Conservation (phyloP, 2,797 vertebrate species). For the Typhlichthys subterraneus region DNA sequence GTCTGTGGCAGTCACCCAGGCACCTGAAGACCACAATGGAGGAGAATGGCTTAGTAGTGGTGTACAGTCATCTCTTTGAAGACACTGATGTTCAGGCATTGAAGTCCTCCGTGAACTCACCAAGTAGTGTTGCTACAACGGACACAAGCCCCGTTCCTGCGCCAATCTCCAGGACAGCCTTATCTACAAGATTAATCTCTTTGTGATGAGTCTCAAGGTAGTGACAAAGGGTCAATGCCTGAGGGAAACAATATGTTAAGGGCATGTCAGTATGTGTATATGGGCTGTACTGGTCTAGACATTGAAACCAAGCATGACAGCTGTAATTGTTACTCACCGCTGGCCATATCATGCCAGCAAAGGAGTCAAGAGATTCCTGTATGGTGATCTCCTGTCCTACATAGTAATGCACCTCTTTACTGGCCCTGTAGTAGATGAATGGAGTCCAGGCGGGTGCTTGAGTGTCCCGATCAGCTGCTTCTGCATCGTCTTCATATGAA, state of each 20-base stretch:
- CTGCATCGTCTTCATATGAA: not conserved
- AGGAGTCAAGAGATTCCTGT: conserved; percentile 85
- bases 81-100: no score
- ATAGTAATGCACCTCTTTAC: conserved; percentile 82
- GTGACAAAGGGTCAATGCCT: conserved; percentile 87
- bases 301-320: no score
- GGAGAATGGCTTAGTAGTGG: no score
- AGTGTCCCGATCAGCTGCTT: conserved; percentile 54
- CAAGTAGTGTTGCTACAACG: conserved; percentile 88
- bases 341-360: conserved; percentile 82
- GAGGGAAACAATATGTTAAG: not conserved
- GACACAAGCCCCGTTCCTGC: conserved; percentile 91
- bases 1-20: conserved; percentile 88
- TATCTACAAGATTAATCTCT: conserved; percentile 78
- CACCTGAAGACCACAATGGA: conserved; percentile 72
- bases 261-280: not conserved
- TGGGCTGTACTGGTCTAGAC: no score
- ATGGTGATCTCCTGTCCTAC: conserved; percentile 84
- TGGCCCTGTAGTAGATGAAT: conserved; percentile 53
- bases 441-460: conserved; percentile 68
- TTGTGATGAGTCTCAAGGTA: conserved; percentile 86
- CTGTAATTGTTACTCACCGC: conserved; percentile 73
- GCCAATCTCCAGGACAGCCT: conserved; percentile 87
- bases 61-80: no score
- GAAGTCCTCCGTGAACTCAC: conserved; percentile 59